A percentile compares a stretch with the other conserved stretches of the same genome.
These are phyloP conservation scores for Macrotus californicus DNA, from an alignment of 2,113 vertebrate species.

Conservation along the genomic window DNA sequence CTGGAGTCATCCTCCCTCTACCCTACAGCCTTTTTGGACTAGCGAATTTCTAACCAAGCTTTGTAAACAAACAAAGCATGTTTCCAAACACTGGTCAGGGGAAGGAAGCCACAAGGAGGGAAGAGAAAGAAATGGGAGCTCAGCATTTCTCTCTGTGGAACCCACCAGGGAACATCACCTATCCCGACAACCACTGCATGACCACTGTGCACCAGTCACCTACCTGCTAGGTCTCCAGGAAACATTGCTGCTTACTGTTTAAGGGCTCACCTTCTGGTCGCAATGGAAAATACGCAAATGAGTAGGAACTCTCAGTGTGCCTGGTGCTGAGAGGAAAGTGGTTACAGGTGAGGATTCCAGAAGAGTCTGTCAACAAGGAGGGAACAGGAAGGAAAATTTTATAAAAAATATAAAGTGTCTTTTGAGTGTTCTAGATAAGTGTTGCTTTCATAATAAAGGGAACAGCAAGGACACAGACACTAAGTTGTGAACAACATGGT, in stretches of 20 bases:
- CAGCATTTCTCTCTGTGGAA: neutral
- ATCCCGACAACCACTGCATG: neutral
- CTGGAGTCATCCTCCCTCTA: constrained; percentile 5
- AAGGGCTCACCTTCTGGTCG: neutral
- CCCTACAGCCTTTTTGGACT: constrained; percentile 13
- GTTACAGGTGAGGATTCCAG: neutral
- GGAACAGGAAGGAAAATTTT: neutral
- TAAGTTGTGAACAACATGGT: neutral
- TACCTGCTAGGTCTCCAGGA: neutral
- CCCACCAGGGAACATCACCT: neutral
- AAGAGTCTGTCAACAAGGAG: neutral
- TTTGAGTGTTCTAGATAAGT: neutral
- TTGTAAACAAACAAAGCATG: constrained; percentile 41
- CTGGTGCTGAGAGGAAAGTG: neutral
- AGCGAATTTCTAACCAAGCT: constrained; percentile 16
- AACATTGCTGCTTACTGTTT: neutral
- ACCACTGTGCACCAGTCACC: neutral
- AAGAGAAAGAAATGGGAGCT: constrained; percentile 3
- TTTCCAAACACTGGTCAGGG: neutral
- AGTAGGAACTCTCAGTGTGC: neutral
- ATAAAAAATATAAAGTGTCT: neutral
- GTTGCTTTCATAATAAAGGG: neutral
- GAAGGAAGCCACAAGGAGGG: neutral
- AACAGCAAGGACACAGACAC: neutral
- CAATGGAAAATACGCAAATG: neutral